Conservation (phyloP, 2,797 vertebrate genomes). For the Podargus strigoides region DNA sequence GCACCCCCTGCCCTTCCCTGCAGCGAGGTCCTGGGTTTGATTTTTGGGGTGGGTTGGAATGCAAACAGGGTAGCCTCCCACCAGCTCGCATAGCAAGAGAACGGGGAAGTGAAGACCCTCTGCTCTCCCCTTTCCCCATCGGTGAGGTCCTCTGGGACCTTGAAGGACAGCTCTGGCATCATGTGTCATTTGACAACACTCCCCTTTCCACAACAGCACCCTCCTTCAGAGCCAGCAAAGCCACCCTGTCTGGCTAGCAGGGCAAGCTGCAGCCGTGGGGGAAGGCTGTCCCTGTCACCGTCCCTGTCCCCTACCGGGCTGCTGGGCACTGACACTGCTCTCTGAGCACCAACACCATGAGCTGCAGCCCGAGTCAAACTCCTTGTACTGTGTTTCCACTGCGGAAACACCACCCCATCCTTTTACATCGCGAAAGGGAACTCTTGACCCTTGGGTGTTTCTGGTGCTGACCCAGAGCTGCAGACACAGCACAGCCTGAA, state of each 20-base stretch:
- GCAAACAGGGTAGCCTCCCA: not conserved
- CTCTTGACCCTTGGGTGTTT: not conserved
- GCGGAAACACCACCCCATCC: conserved; percentile 44
- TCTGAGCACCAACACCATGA: fast-evolving
- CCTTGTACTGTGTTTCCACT: not conserved
- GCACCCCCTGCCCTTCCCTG: not conserved
- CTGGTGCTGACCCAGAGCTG: not conserved
- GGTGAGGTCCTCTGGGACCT: not conserved
- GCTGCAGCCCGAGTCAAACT: not conserved
- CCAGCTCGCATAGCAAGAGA: not conserved
- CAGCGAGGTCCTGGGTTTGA: not conserved
- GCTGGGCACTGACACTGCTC: not conserved
- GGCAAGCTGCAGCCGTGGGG: fast-evolving
- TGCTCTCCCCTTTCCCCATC: not conserved
- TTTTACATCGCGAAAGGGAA: not conserved
- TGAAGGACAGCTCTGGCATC: not conserved
- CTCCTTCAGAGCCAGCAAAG: not conserved
- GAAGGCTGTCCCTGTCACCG: not conserved
- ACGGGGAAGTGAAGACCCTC: fast-evolving
- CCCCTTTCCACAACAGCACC: not conserved
- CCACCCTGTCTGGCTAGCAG: not conserved
- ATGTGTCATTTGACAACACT: not conserved
- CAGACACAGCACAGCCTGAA: not conserved
- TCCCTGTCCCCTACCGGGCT: not conserved
- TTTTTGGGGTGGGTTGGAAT: not conserved